Evolutionary conservation across 2,888 invertebrate species (phyloP).

Genomic region (Drosophila heteroneura): DNA sequence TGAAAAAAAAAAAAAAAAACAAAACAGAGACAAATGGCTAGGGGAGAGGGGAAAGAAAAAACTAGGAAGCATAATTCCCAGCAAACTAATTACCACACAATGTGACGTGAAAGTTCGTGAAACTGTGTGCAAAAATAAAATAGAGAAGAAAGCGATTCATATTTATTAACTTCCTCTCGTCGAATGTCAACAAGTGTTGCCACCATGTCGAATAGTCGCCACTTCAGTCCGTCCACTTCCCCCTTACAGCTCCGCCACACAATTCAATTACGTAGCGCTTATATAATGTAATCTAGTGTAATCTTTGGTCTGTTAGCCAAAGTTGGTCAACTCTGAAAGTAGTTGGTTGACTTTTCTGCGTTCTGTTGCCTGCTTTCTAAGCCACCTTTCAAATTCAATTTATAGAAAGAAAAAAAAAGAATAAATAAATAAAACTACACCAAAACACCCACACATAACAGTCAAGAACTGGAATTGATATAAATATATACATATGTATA

Average conservation of each 20-base stretch:
- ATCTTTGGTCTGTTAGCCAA: slow-evolving; percentile 54
- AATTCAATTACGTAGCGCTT: slow-evolving; percentile 64
- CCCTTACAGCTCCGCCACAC: neutral
- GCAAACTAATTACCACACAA: slow-evolving; percentile 80
- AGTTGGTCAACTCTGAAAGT: slow-evolving; percentile 79
- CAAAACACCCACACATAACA: slow-evolving; percentile 49
- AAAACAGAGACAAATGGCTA: neutral
- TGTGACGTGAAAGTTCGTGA: slow-evolving; percentile 81
- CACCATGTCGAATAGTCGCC: neutral
- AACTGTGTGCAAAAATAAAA: slow-evolving; percentile 36
- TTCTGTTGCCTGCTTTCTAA: slow-evolving; percentile 56
- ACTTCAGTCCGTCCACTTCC: neutral
- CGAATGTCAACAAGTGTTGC: slow-evolving; percentile 50
- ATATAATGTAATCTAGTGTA: slow-evolving; percentile 68
- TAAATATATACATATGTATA: slow-evolving; percentile 38
- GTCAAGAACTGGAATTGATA: slow-evolving; percentile 70
- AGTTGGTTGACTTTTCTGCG: slow-evolving; percentile 71
- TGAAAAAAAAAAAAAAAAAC: slow-evolving; percentile 48
- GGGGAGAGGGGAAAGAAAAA: slow-evolving; percentile 28
- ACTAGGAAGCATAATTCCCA: slow-evolving; percentile 83
- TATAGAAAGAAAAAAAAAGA: slow-evolving; percentile 37
- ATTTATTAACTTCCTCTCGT: slow-evolving; percentile 61
- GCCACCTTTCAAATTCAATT: slow-evolving; percentile 79
- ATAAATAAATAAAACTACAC: slow-evolving; percentile 11
- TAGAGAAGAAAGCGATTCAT: slow-evolving; percentile 29